phyloP scores from a whole-genome alignment of 1,140 invertebrate species.

The Tetramorium simillimum region DNA sequence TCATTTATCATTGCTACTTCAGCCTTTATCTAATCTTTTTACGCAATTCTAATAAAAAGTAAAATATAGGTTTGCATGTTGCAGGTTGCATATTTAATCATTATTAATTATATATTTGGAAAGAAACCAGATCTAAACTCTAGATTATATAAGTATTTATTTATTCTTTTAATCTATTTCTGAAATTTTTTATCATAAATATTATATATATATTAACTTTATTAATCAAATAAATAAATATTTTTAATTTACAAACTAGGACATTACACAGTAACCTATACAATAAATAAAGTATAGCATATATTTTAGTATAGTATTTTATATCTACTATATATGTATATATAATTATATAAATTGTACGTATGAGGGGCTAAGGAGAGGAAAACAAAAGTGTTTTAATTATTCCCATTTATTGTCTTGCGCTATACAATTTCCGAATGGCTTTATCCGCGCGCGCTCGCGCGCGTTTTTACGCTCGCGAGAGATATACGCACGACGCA shows the following conservation, averaged over 20 bases:
- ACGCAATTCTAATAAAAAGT: not conserved
- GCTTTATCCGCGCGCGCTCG: constrained; percentile 56
- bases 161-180: not conserved
- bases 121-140: not conserved
- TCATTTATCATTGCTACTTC: not conserved
- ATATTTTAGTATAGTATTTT: too few relatives aligned
- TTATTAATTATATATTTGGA: not conserved
- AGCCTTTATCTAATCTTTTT: not conserved
- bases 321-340: not conserved
- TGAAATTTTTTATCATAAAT: not conserved
- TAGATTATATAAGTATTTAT: too few relatives aligned
- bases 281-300: too few relatives aligned
- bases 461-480: constrained; percentile 26
- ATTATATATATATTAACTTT: not conserved
- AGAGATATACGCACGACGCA: not conserved
- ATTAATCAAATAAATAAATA: constrained; percentile 2
- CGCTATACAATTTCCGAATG: constrained; percentile 76
- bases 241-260: not conserved
- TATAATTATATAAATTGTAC: constrained; percentile 38
- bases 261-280: too few relatives aligned
- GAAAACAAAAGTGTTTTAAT: constrained; percentile 65
- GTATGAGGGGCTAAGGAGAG: not conserved
- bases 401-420: constrained; percentile 82
- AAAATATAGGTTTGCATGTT: not conserved
- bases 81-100: not conserved